Percentiles rank a stretch among this genome's conserved stretches.
These are phyloP conservation scores for Nasalis larvatus DNA, from an alignment of 2,113 vertebrate genomes.

Conservation along the genomic window DNA sequence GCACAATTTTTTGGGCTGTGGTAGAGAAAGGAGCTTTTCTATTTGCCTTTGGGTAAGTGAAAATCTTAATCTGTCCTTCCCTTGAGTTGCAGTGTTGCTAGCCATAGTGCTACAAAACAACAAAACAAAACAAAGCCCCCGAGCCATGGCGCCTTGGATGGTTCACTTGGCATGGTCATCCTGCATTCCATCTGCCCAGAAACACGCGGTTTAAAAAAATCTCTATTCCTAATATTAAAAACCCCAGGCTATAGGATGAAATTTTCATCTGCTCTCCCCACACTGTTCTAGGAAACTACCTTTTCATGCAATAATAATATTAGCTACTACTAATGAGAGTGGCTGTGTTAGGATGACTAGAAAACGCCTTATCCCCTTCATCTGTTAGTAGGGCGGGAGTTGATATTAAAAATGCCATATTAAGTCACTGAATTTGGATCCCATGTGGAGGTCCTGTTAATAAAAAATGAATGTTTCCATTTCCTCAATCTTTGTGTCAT, in stretches of 20 bases:
- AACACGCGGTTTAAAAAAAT: background rate
- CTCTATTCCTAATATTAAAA: too few species aligned
- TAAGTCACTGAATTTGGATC: background rate
- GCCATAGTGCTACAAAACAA: background rate
- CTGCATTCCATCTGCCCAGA: background rate
- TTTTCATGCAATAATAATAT: fast-evolving
- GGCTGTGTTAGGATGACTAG: fast-evolving
- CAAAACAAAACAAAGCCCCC: too few species aligned
- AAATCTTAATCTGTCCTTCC: too few species aligned
- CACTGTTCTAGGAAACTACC: fast-evolving
- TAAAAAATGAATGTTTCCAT: fast-evolving
- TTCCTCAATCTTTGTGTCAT: fast-evolving
- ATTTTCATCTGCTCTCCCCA: too few species aligned
- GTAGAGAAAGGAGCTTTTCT: background rate
- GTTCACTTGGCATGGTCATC: fast-evolving
- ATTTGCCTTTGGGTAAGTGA: background rate
- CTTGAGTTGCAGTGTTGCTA: fast-evolving
- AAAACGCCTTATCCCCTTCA: fast-evolving
- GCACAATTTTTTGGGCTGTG: too few species aligned
- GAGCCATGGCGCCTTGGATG: background rate
- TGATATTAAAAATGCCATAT: fast-evolving
- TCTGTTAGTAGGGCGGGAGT: fast-evolving
- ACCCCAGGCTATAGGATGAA: too few species aligned
- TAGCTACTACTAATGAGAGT: fast-evolving
- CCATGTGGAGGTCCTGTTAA: background rate